Percentiles rank a stretch among this genome's conserved stretches.
These are phyloP conservation scores for Drosophila borealis DNA, from an alignment of 2,888 invertebrate genomes.

Conservation along the genomic window DNA sequence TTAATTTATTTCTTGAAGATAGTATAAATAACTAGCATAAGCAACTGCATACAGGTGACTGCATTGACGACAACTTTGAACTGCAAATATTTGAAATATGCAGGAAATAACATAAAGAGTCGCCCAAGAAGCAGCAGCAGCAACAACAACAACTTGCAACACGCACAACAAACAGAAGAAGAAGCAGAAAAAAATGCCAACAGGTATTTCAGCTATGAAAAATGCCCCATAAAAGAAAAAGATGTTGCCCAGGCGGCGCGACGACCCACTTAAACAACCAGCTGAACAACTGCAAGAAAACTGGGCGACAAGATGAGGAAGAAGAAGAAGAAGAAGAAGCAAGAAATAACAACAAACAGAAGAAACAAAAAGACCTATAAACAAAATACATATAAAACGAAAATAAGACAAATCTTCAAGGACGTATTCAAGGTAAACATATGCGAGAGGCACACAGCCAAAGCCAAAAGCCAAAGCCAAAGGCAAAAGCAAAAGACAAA, in stretches of 20 bases:
- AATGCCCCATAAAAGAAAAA: not conserved
- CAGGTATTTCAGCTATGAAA: constrained; percentile 51
- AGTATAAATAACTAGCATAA: not conserved
- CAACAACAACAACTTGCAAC: constrained; percentile 13
- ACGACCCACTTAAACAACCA: constrained; percentile 49
- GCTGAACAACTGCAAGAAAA: constrained; percentile 31
- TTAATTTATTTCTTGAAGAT: not conserved
- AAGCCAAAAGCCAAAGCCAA: constrained; percentile 20
- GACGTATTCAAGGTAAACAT: constrained; percentile 81
- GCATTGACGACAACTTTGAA: not conserved
- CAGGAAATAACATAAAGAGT: constrained; percentile 32
- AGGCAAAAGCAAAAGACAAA: constrained; percentile 12
- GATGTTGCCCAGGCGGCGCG: constrained; percentile 20
- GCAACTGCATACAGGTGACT: constrained; percentile 1
- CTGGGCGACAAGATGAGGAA: constrained; percentile 28
- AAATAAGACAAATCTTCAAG: constrained; percentile 79
- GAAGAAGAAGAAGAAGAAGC: constrained; percentile 1
- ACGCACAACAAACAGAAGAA: constrained; percentile 1
- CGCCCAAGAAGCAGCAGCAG: constrained; percentile 1
- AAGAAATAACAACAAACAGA: constrained; percentile 16
- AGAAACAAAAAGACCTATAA: constrained; percentile 51
- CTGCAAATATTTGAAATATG: constrained; percentile 29
- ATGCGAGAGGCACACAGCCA: constrained; percentile 57
- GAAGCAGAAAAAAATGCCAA: constrained; percentile 34
- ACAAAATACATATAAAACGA: constrained; percentile 62